phyloP scores from a whole-genome alignment of 2,888 invertebrate genomes.

The Drosophila neoperkinsi region DNA sequence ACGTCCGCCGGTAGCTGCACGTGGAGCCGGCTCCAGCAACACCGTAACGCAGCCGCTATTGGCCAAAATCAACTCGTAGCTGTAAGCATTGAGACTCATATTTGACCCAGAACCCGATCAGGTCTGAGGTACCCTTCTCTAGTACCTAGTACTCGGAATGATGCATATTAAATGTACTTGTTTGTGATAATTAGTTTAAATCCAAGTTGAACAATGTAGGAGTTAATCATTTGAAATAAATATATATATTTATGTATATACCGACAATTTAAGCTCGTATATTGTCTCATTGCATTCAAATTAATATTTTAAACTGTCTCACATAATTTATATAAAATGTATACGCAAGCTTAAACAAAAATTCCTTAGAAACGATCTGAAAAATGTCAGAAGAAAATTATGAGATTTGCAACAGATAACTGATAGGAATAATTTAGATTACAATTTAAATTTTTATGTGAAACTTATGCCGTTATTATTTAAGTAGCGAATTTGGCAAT shows the following conservation, averaged over 20 bases:
- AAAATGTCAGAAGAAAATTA: not conserved
- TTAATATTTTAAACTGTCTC: not conserved
- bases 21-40: conserved; percentile 41
- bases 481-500: conserved; percentile 45
- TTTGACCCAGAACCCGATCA: conserved; percentile 14
- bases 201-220: conserved; percentile 72
- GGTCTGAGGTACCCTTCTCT: conserved; percentile 17
- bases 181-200: conserved; percentile 78
- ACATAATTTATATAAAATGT: not conserved
- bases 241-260: not conserved
- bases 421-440: conserved; percentile 31
- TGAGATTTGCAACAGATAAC: conserved; percentile 5
- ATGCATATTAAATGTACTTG: conserved; percentile 73
- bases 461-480: conserved; percentile 3
- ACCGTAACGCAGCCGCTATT: conserved; percentile 83
- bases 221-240: conserved; percentile 25
- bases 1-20: conserved; percentile 40
- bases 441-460: conserved; percentile 19
- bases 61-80: conserved; percentile 83
- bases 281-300: not conserved
- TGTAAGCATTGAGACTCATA: conserved; percentile 41
- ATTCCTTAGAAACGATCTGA: not conserved
- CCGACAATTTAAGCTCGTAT: conserved; percentile 1
- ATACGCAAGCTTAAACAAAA: not conserved
- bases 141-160: conserved; percentile 53